A percentile compares a stretch with the other conserved stretches of the same genome.
These are phyloP conservation scores for Drosophila kuntzei DNA, from an alignment of 2,888 invertebrate genomes.

Conservation along the genomic window DNA sequence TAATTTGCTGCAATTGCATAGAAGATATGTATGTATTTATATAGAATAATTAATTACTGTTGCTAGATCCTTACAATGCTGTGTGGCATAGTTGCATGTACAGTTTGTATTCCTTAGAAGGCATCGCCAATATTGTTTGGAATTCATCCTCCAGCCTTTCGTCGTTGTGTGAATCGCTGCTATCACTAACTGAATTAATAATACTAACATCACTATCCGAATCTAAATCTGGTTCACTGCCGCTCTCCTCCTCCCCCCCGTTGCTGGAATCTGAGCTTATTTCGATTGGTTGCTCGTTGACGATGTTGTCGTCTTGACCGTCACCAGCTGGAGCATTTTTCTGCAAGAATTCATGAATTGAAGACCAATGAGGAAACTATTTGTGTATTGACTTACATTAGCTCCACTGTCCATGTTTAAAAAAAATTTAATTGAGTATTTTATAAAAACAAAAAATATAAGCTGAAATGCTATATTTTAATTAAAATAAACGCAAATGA, in stretches of 20 bases:
- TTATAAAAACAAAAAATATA: slow-evolving; percentile 7
- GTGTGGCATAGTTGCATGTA: slow-evolving; percentile 38
- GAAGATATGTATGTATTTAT: neutral
- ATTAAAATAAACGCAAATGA: slow-evolving; percentile 22
- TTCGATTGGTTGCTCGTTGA: slow-evolving; percentile 49
- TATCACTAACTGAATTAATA: slow-evolving; percentile 23
- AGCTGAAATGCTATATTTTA: neutral
- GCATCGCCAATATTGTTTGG: slow-evolving; percentile 13
- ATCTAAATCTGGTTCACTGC: slow-evolving; percentile 7
- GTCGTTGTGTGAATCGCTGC: slow-evolving; percentile 18
- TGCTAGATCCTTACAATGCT: slow-evolving; percentile 48
- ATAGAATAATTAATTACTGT: neutral
- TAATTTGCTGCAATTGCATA: slow-evolving; percentile 39
- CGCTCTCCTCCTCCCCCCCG: slow-evolving; percentile 5
- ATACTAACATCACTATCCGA: slow-evolving; percentile 24
- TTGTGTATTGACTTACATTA: slow-evolving; percentile 24
- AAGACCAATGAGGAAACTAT: neutral
- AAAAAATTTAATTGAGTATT: neutral
- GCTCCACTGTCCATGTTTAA: slow-evolving; percentile 46
- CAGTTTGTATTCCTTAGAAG: slow-evolving; percentile 29
- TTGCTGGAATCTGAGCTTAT: slow-evolving; percentile 49
- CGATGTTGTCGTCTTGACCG: slow-evolving; percentile 22
- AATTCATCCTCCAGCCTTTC: slow-evolving; percentile 30
- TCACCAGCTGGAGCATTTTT: slow-evolving; percentile 37
- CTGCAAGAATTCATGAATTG: slow-evolving; percentile 19